Conservation (phyloP, 2,888 invertebrate species). For the Euproctis similis region DNA sequence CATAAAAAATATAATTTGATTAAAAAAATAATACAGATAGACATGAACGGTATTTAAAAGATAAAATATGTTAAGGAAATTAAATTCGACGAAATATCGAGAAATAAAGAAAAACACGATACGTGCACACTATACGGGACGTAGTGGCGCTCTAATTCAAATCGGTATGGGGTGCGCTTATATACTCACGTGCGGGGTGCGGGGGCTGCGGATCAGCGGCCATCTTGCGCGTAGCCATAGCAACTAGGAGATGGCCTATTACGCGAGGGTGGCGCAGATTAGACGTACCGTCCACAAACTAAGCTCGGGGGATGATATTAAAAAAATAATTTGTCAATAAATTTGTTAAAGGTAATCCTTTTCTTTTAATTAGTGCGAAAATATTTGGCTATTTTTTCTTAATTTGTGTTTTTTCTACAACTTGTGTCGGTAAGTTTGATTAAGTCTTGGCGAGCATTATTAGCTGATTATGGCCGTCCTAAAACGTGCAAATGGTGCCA, state of each 20-base stretch:
- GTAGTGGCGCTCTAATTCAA: constrained; percentile 63
- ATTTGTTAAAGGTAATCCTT: constrained; percentile 19
- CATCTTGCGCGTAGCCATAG: constrained; percentile 67
- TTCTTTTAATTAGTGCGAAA: constrained; percentile 21
- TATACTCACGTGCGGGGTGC: constrained; percentile 46
- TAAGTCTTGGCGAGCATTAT: constrained; percentile 15
- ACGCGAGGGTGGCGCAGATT: constrained; percentile 72
- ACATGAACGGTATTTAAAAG: constrained; percentile 4
- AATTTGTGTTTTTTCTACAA: constrained; percentile 8
- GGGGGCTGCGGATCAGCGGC: constrained; percentile 50
- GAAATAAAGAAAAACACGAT: constrained; percentile 32
- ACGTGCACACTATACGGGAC: constrained; percentile 35
- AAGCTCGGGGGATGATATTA: constrained; percentile 23
- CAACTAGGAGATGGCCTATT: constrained; percentile 74
- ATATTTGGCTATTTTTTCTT: constrained; percentile 12
- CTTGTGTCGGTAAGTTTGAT: constrained; percentile 14
- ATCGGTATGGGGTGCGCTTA: constrained; percentile 44
- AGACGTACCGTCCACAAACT: constrained; percentile 56
- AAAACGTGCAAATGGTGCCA: background rate
- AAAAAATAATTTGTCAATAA: constrained; percentile 26
- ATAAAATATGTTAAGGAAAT: constrained; percentile 22
- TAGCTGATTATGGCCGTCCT: no score
- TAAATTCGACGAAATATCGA: constrained; percentile 35
- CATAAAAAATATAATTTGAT: constrained; percentile 26
- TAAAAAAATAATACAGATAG: constrained; percentile 10